Conservation (phyloP, 1,140 invertebrate genomes). For the Sarcophaga peregrina region DNA sequence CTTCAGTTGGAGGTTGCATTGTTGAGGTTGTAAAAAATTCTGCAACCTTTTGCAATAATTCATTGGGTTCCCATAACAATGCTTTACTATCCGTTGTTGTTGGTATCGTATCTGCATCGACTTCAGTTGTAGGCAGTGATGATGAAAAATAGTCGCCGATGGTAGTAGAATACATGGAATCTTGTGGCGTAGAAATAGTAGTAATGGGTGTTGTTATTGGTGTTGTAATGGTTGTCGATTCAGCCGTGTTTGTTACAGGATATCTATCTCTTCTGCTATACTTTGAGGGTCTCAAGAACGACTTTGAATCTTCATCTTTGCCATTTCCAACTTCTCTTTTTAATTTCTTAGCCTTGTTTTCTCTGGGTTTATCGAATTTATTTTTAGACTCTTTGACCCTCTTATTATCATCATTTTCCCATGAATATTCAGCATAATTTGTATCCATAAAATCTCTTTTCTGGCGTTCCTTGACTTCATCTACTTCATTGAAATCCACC, state of each 20-base stretch:
- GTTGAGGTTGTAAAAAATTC: constrained; percentile 2
- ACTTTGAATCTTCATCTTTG: neutral
- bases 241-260: neutral
- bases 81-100: neutral
- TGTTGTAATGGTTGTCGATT: constrained; percentile 31
- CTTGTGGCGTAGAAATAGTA: neutral
- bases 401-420: neutral
- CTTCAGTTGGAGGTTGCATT: neutral
- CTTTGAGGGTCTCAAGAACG: neutral
- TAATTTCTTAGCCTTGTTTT: neutral
- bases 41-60: neutral
- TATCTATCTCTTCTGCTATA: constrained; percentile 8
- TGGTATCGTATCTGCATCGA: neutral
- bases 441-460: neutral
- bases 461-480: neutral
- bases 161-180: neutral
- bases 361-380: neutral
- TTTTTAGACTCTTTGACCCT: neutral
- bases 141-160: neutral
- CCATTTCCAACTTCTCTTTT: neutral
- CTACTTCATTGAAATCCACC: neutral
- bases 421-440: neutral
- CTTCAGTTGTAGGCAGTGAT: neutral
- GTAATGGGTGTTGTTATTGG: constrained; percentile 23
- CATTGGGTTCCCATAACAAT: neutral